A percentile compares a stretch with the other conserved stretches of the same genome.
phyloP scores from a whole-genome alignment of 2,113 vertebrate species.

The Callithrix jacchus region DNA sequence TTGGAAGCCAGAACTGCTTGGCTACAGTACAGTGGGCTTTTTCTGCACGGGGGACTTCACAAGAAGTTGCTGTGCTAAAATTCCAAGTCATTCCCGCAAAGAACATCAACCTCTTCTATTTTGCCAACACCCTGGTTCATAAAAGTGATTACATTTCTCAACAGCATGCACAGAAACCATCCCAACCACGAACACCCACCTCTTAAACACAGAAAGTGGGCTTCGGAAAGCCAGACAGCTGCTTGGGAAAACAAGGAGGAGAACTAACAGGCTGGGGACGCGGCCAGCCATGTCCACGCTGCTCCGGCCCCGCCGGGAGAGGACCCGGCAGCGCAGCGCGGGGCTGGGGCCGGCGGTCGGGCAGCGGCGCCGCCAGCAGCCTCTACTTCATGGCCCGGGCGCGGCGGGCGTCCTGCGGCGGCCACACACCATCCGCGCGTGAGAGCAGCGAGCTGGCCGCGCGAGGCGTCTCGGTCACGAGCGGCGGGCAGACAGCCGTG shows the following conservation, averaged over 20 bases:
- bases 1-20: neutral
- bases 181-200: conserved; percentile 83
- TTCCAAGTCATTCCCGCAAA: neutral
- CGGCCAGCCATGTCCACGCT: conserved; percentile 86
- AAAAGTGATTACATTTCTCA: neutral
- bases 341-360: conserved; percentile 76
- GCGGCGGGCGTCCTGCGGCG: conserved; percentile 73
- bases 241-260: conserved; percentile 85
- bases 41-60: conserved; percentile 15
- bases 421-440: conserved; percentile 76
- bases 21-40: neutral
- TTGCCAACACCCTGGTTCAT: neutral
- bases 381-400: conserved; percentile 81
- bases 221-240: conserved; percentile 84
- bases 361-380: conserved; percentile 73
- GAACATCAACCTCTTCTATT: neutral
- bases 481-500: conserved; percentile 50
- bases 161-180: conserved; percentile 47
- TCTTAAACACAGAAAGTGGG: conserved; percentile 86
- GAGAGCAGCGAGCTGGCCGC: conserved; percentile 52
- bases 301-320: conserved; percentile 72
- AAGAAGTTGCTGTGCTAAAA: conserved; percentile 37
- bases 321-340: conserved; percentile 57
- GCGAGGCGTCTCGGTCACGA: conserved; percentile 54
- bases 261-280: conserved; percentile 81